Percentiles rank a stretch among this genome's conserved stretches.
phyloP scores from a whole-genome alignment of 1,140 invertebrate species.

The Brachionus calyciflorus region DNA sequence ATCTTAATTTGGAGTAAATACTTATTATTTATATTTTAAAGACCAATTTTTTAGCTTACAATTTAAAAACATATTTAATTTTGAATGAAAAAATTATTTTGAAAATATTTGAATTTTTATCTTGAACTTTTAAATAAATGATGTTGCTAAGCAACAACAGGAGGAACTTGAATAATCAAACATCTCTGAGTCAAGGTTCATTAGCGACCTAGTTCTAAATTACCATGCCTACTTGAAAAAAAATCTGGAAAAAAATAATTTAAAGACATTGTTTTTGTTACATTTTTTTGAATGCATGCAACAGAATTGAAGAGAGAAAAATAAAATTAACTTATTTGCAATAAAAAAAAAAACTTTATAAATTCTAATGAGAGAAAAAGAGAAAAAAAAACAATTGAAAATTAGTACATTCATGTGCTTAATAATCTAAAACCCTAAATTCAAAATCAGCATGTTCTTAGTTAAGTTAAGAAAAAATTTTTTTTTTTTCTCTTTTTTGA shows the following conservation, averaged over 20 bases:
- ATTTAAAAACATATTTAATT: too few relatives aligned
- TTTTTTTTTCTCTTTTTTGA: conserved; percentile 1
- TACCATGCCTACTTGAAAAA: conserved; percentile 3
- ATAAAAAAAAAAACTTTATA: neutral
- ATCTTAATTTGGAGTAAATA: too few relatives aligned
- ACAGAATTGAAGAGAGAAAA: neutral
- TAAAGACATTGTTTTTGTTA: neutral
- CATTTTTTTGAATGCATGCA: neutral
- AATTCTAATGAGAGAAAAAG: neutral
- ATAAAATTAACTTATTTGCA: neutral
- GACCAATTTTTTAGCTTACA: too few relatives aligned
- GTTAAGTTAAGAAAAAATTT: neutral
- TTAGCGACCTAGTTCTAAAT: too few relatives aligned
- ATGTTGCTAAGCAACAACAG: too few relatives aligned
- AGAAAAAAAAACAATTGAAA: neutral
- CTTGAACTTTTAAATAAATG: too few relatives aligned
- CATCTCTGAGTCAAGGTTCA: too few relatives aligned
- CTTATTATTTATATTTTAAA: too few relatives aligned
- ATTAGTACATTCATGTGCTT: neutral
- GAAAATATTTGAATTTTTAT: too few relatives aligned
- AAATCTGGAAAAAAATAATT: neutral
- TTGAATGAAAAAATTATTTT: too few relatives aligned
- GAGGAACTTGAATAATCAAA: too few relatives aligned
- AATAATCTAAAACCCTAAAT: neutral
- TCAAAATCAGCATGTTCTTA: conserved; percentile 28